These are phyloP conservation scores for Otus sunia DNA, from an alignment of 2,113 vertebrate species.

Conservation along the genomic window DNA sequence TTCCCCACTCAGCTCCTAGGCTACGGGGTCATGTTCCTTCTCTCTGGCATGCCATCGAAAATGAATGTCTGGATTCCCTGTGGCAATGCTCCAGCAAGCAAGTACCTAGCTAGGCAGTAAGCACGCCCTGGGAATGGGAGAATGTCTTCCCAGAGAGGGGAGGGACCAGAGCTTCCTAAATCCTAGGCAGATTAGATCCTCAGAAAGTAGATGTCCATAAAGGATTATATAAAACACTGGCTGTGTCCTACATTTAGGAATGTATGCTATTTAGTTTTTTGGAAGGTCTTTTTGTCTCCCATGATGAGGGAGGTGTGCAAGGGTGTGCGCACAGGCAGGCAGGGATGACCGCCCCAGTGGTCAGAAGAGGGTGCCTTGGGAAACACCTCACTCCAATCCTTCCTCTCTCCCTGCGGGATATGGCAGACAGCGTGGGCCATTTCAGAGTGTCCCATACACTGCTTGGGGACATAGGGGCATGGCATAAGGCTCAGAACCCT, in stretches of 20 bases:
- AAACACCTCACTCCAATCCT: background rate
- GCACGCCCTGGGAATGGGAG: background rate
- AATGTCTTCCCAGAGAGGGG: background rate
- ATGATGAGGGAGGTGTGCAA: accelerated
- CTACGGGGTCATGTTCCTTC: background rate
- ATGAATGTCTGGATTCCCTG: background rate
- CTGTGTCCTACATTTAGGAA: background rate
- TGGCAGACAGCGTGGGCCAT: accelerated
- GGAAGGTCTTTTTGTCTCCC: background rate
- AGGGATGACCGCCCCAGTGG: background rate
- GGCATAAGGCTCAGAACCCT: background rate
- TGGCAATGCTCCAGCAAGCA: background rate
- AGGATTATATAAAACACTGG: background rate
- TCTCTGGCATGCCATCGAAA: background rate
- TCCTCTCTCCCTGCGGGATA: background rate
- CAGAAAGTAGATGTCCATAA: background rate
- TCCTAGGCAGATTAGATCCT: background rate
- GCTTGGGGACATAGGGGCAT: background rate
- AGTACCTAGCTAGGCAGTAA: background rate
- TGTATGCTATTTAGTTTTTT: background rate
- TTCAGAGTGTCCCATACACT: background rate
- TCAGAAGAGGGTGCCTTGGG: background rate
- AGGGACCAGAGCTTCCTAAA: background rate
- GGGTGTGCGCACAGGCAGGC: background rate
- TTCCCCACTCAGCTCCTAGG: background rate